phyloP scores from a whole-genome alignment of 2,113 vertebrate species.

The Passer domesticus region DNA sequence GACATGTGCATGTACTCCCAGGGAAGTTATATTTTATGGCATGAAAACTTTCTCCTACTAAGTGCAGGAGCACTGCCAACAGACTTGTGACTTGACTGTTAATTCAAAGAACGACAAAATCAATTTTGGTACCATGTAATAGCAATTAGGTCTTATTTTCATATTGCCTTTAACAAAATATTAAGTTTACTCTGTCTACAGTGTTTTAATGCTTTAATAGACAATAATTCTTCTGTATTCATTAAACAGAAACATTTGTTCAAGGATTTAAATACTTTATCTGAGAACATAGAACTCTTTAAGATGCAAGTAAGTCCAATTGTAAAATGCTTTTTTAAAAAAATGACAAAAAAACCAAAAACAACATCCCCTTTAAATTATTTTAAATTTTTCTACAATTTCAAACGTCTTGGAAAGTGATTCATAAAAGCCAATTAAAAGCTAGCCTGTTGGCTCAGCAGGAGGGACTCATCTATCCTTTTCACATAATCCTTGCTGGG shows the following conservation, averaged over 20 bases:
- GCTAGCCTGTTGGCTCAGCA: conserved; percentile 39
- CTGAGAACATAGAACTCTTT: not conserved
- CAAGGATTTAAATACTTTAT: not conserved
- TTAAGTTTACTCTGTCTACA: not conserved
- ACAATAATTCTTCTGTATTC: not conserved
- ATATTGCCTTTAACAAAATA: not conserved
- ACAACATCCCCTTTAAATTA: not conserved
- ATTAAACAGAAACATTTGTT: not conserved
- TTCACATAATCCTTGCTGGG: not conserved
- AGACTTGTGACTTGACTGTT: not conserved
- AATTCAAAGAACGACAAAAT: not conserved
- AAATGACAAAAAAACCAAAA: not conserved
- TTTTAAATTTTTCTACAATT: not conserved
- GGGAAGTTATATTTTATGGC: not conserved
- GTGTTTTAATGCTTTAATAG: not conserved
- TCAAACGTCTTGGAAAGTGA: conserved; percentile 29
- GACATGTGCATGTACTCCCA: not conserved
- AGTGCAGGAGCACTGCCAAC: not conserved
- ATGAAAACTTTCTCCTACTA: not conserved
- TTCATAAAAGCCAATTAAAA: conserved; percentile 72
- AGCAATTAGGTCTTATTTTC: not conserved
- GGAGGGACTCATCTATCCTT: not conserved
- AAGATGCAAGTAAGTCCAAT: not conserved
- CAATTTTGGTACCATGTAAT: not conserved
- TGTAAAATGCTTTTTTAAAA: not conserved